Evolutionary conservation across 1,140 invertebrate species (phyloP), one percentile per base, ranked within the genome.

Genomic region (Anoplolepis gracilipes): DNA sequence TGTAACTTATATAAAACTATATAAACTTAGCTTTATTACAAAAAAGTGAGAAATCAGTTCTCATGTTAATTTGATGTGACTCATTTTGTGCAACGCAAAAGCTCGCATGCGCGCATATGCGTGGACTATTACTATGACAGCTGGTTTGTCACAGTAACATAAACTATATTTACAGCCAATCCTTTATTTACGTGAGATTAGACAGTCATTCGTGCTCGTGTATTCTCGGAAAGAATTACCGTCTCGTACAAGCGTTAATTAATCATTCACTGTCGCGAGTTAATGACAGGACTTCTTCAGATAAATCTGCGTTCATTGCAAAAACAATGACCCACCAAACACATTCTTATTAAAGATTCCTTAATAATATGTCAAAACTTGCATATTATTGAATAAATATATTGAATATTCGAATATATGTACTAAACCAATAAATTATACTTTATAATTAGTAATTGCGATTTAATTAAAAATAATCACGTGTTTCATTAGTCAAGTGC

Each of bases 51-150:
- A 72, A 59, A 82, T 59, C 65, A 46, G 5, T 59, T 82, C 19
- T 28, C 30, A 57, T 39, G 33, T 57, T 28, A 39, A 72, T 72
- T 82, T 36, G 33, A 7, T 19, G 19, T 82, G 67, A 82, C 36
- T 82, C 65, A 81, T 25, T 82, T 4, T 16, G 11, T 55, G 42
- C 42, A 67, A 49, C 39, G 57, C 39, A 64, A 64, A 77, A 55
- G 28, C n/a, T 13, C 22, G 25, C 36, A 22, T 49, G 16, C 22
- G 39, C 19, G 36, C 59, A 22, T 19, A 13, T 13, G 33, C 28
- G 22, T 79, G 33, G 28, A 5, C 25, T n/a, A 53, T 78, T 36
- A 53, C 28, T 53, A n/a, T 28, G 39, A 67, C 30, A 79, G 42
- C 39, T 55, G 61, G 28, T 36, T 13, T 61, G 62, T 69, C 62